phyloP scores from a whole-genome alignment of 2,113 vertebrate species.

The Nothocercus julius region DNA sequence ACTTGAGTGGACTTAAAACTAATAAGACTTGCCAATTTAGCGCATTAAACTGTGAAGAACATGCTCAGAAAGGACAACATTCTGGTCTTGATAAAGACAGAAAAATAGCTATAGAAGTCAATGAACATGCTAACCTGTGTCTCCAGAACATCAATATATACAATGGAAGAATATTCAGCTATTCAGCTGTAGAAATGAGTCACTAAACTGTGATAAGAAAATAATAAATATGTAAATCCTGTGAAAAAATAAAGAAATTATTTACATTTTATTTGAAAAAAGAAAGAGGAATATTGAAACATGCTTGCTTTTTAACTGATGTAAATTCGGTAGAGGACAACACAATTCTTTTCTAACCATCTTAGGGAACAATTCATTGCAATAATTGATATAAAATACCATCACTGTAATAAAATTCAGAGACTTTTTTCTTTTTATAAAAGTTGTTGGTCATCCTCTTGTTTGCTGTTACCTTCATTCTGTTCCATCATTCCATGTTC shows the following conservation, averaged over 20 bases:
- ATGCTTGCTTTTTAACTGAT: slow-evolving; percentile 97
- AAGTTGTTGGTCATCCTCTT: slow-evolving; percentile 78
- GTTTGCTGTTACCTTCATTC: slow-evolving; percentile 80
- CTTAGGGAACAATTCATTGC: slow-evolving; percentile 97
- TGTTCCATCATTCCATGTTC: slow-evolving; percentile 77
- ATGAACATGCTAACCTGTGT: slow-evolving; percentile 81
- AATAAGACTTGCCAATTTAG: slow-evolving; percentile 81
- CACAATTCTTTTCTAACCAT: slow-evolving; percentile 96
- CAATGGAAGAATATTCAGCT: slow-evolving; percentile 76
- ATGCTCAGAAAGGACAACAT: slow-evolving; percentile 81
- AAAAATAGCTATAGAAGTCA: slow-evolving; percentile 79
- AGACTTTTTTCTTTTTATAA: slow-evolving; percentile 83
- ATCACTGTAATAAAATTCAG: slow-evolving; percentile 92
- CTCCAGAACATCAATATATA: slow-evolving; percentile 81
- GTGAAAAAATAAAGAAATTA: slow-evolving; percentile 84
- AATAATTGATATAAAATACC: slow-evolving; percentile 97
- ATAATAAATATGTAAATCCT: slow-evolving; percentile 95
- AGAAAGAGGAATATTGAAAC: slow-evolving; percentile 86
- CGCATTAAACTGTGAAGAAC: slow-evolving; percentile 85
- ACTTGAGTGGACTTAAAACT: slow-evolving; percentile 81
- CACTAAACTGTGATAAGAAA: slow-evolving; percentile 88
- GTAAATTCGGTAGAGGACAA: slow-evolving; percentile 95
- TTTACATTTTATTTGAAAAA: slow-evolving; percentile 86
- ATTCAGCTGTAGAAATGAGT: slow-evolving; percentile 83
- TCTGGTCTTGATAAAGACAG: slow-evolving; percentile 75